Evolutionary conservation across 2,888 invertebrate genomes (phyloP), one percentile per base, ranked within the genome.

Genomic region (Cantharis rufa): DNA sequence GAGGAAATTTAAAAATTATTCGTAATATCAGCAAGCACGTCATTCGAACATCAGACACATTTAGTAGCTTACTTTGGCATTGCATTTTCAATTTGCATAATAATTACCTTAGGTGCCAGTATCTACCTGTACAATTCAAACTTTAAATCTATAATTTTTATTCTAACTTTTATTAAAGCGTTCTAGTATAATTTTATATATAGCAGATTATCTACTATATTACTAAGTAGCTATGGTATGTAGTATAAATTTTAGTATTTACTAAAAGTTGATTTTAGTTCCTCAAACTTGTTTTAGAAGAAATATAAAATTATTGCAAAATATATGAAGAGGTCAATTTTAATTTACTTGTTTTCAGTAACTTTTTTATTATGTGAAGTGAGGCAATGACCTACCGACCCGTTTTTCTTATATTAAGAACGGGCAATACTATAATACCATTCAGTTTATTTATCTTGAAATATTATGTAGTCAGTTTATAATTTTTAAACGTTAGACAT

Each of bases 1-100:
- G 48, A 48, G 48, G 18, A 72, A 73, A 73, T 62, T 70, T 77
- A 68, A 73, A 72, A 73, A 77, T 73, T 74, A 70, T 70, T 62
- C 63, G 62, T 74, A 72, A 64, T 73, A 77, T 76, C 72, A 32
- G 28, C 76, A 24, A 73, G 72, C 76, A 76, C 76, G 76, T 76
- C 76, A 76, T 32, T 70, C 66, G 72, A 76, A 77, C 73, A 74
- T 77, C 70, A 71, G 68, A 68, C 73, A 73, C 76, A 76, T 73
- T 70, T 76, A 72, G 76, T 69, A 72, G 69, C 68, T 75, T 71
- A 75, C 63, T 71, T 75, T 75, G 71, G 75, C 75, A 75, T 72
- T 72, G 72, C 76, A 76, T 72, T 76, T 72, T 24, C 21, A 48
- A 76, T 76, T 76, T 76, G 76, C 76, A 76, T 76, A 75, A 71